Percentiles rank a stretch among this genome's conserved stretches.
These are phyloP conservation scores for Pheucticus melanocephalus DNA, from an alignment of 2,113 vertebrate genomes.

Conservation along the genomic window DNA sequence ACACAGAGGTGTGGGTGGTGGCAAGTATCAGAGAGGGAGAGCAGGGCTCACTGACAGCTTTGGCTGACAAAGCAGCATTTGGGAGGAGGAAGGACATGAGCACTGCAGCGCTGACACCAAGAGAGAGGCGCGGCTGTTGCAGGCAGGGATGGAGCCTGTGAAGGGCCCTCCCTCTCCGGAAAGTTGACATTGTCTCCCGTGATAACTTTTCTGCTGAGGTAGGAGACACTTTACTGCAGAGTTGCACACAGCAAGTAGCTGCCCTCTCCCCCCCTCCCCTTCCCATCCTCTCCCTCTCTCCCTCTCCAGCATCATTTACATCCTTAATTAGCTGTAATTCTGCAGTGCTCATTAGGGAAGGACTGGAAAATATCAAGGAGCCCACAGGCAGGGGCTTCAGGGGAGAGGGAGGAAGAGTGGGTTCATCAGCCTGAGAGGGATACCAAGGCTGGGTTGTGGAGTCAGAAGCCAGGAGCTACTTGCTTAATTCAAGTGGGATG, in stretches of 20 bases:
- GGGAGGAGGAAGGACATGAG: conserved; percentile 12
- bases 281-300: conserved; percentile 2
- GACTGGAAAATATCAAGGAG: conserved; percentile 74
- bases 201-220: conserved; percentile 89
- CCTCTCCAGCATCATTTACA: conserved; percentile 84
- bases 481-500: background rate
- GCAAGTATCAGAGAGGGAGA: background rate
- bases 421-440: background rate
- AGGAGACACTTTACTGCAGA: conserved; percentile 88
- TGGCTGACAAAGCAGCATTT: conserved; percentile 4
- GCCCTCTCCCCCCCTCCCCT: background rate
- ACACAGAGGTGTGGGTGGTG: rapidly evolving
- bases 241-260: conserved; percentile 80
- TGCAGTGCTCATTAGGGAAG: conserved; percentile 82
- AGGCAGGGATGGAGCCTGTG: background rate
- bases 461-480: background rate
- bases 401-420: background rate
- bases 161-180: conserved; percentile 47
- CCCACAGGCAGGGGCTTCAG: conserved; percentile 54
- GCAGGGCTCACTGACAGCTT: background rate
- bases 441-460: background rate
- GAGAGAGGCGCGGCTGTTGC: background rate
- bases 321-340: conserved; percentile 89
- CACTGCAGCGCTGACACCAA: background rate
- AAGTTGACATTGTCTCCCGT: conserved; percentile 86